Base-by-base conservation (phyloP, 2,888 invertebrate species). In the Lycaena phlaeas region DNA sequence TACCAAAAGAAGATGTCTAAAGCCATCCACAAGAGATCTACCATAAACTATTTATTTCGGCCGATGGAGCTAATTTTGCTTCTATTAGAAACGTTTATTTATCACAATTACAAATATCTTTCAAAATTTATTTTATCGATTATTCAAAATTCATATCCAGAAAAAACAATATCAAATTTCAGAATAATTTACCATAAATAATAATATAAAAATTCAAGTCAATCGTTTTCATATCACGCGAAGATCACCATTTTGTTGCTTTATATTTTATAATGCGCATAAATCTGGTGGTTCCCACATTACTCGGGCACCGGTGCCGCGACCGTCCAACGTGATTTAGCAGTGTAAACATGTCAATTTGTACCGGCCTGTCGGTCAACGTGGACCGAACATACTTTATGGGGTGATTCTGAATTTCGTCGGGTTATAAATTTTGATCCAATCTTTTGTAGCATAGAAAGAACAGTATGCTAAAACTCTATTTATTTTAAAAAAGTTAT, bases 331-430 rank as follows among this genome's bases (percentile, higher is more conserved):
- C 54, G 46, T 59, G 54, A 69, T 67, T 69, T 62, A 60, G 59
- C 56, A 51, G 65, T 56, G 63, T 74, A 67, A 63, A 63, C 64
- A 63, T 59, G 62, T 61, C 68, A 69, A 67, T 70, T 62, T 65
- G 62, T 60, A 59, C 54, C 48, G 52, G 49, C 56, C 57, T 52
- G 59, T 59, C 57, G 64, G 59, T 50, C 53, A 52, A 56, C 56
- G 53, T 55, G 52, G 54, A 57, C 57, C 30, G 26, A 27, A 26
- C 39, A 59, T 61, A 59, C 56, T 61, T 68, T 68, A 61, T 53
- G 64, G 42, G 52, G 67, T 63, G 62, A 57, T 66, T 69, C 68
- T 57, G 56, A 71, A n/a, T 69, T 73, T 72, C 59, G 71, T 59
- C 62, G 66, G 63, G 59, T 70, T 68, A 67, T 71, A 71, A 67